A percentile compares a stretch with the other conserved stretches of the same genome.
Evolutionary conservation across 2,888 invertebrate genomes (phyloP).

Genomic region (Selenia dentaria): DNA sequence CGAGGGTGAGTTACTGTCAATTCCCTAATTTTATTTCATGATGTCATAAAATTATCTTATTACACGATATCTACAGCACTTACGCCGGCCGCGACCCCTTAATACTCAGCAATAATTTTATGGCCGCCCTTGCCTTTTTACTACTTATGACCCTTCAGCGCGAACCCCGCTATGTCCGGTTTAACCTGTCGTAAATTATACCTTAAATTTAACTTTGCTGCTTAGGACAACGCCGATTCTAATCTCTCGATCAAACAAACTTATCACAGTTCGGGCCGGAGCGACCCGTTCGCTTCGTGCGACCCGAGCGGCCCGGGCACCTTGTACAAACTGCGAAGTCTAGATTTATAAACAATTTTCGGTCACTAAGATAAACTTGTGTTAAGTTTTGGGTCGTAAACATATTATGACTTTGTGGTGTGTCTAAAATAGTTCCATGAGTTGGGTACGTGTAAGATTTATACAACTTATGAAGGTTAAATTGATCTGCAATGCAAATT

Average conservation of each 20-base stretch:
- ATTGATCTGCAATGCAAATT: too few species aligned
- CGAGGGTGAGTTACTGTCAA: conserved; percentile 25
- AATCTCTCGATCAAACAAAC: conserved; percentile 17
- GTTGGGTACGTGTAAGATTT: too few species aligned
- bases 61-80: conserved; percentile 33
- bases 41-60: conserved; percentile 33
- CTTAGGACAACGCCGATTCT: conserved; percentile 10
- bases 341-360: conserved; percentile 7
- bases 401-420: conserved; percentile 6
- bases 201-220: conserved; percentile 25
- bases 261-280: conserved; percentile 8
- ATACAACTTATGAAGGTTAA: too few species aligned
- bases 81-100: conserved; percentile 30
- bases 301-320: too few species aligned
- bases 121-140: conserved; percentile 27
- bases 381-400: conserved; percentile 5
- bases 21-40: conserved; percentile 33
- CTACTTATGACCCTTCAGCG: conserved; percentile 30
- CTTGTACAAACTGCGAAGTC: background rate
- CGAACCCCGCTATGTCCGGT: conserved; percentile 23
- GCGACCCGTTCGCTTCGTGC: too few species aligned
- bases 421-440: too few species aligned
- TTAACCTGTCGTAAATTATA: conserved; percentile 25
- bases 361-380: conserved; percentile 1
- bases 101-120: conserved; percentile 37